Percentiles rank a stretch among this genome's conserved stretches.
Conservation (phyloP, 2,888 invertebrate species). For the Perizoma flavofasciatum region DNA sequence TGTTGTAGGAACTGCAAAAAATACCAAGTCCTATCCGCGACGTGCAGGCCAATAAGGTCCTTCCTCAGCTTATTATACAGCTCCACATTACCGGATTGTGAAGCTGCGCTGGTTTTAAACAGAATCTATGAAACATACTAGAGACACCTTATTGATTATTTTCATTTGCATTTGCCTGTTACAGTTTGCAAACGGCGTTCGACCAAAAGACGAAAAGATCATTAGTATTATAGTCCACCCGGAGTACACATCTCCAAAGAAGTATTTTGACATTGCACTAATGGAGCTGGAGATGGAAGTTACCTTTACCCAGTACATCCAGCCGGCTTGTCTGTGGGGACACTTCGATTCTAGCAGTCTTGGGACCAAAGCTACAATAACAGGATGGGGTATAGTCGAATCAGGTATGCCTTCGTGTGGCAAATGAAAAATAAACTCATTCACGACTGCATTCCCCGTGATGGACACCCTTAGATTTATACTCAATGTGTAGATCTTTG, state of each 20-base stretch:
- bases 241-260: conserved; percentile 53
- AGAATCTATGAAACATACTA: too few species aligned
- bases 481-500: too few species aligned
- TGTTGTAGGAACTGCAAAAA: too few species aligned
- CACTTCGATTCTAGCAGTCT: conserved; percentile 40
- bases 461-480: too few species aligned
- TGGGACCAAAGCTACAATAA: conserved; percentile 47
- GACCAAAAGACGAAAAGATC: conserved; percentile 48
- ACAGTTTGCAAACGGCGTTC: conserved; percentile 34
- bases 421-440: too few species aligned
- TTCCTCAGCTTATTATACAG: too few species aligned
- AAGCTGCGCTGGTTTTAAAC: too few species aligned
- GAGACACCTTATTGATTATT: too few species aligned
- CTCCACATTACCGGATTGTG: too few species aligned
- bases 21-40: too few species aligned
- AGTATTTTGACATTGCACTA: conserved; percentile 65
- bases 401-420: conserved; percentile 41
- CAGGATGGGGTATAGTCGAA: conserved; percentile 65
- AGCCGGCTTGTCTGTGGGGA: conserved; percentile 65
- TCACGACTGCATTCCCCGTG: too few species aligned
- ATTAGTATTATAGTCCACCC: conserved; percentile 55
- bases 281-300: conserved; percentile 51
- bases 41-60: too few species aligned
- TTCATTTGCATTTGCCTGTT: not conserved
- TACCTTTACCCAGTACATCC: conserved; percentile 47